Conservation (phyloP, 2,113 vertebrate genomes). For the Syngnathus scovelli region DNA sequence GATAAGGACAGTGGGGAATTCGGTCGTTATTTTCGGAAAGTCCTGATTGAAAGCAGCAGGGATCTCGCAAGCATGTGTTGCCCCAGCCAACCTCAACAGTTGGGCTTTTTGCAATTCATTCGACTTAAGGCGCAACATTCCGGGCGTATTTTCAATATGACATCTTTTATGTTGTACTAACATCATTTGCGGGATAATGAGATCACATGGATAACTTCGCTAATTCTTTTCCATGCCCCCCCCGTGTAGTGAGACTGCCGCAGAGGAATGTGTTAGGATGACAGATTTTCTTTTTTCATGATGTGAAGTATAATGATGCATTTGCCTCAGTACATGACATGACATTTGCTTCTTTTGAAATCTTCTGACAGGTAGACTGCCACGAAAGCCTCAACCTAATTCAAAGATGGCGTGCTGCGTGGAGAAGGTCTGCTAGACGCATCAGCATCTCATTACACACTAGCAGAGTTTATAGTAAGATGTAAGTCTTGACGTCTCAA, state of each 20-base stretch:
- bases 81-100: constrained; percentile 59
- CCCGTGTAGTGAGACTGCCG: constrained; percentile 35
- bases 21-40: constrained; percentile 58
- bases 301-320: constrained; percentile 14
- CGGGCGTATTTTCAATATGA: constrained; percentile 50
- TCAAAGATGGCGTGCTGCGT: constrained; percentile 7
- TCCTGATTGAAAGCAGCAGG: constrained; percentile 58
- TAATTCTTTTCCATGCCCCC: constrained; percentile 50
- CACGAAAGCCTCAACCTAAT: not conserved
- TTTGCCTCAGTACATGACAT: constrained; percentile 10
- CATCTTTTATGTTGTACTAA: constrained; percentile 52
- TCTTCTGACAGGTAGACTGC: constrained; percentile 6
- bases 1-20: constrained; percentile 48
- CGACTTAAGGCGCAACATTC: constrained; percentile 51
- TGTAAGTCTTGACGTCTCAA: constrained; percentile 25
- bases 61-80: constrained; percentile 28
- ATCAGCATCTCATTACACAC: constrained; percentile 53
- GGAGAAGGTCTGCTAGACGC: constrained; percentile 37
- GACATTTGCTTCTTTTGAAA: not conserved
- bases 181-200: constrained; percentile 54
- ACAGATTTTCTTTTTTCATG: constrained; percentile 23
- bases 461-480: constrained; percentile 32
- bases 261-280: constrained; percentile 37
- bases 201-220: constrained; percentile 34
- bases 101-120: constrained; percentile 40